Percentiles rank a stretch among this genome's conserved stretches.
Evolutionary conservation across 2,797 vertebrate genomes (phyloP).

Genomic region (Psittacula derbiana): DNA sequence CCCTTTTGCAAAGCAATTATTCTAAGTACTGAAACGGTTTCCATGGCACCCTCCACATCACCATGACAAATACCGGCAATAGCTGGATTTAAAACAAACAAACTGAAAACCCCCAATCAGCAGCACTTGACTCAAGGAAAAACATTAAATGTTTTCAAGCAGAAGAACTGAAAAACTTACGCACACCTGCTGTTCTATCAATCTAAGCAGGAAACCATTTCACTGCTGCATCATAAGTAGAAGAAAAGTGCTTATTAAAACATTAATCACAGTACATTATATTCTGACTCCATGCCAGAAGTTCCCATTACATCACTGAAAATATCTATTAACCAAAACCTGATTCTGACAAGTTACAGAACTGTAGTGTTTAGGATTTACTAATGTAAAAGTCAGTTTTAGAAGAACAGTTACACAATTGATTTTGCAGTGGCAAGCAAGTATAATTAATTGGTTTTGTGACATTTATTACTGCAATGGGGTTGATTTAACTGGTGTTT

Average conservation of each 20-base stretch:
- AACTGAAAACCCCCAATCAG: neutral
- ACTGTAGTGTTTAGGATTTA: conserved; percentile 74
- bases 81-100: conserved; percentile 31
- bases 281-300: conserved; percentile 79
- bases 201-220: conserved; percentile 77
- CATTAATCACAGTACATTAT: conserved; percentile 85
- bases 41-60: neutral
- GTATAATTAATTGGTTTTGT: conserved; percentile 73
- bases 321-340: conserved; percentile 82
- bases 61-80: conserved; percentile 8
- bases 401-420: conserved; percentile 78
- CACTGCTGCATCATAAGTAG: conserved; percentile 76
- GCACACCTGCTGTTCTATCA: conserved; percentile 80
- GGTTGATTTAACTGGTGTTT: conserved; percentile 81
- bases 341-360: conserved; percentile 83
- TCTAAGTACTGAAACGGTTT: conserved; percentile 23
- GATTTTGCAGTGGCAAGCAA: conserved; percentile 78
- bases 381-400: conserved; percentile 76
- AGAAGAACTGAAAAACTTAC: conserved; percentile 36
- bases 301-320: conserved; percentile 83
- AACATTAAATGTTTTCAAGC: conserved; percentile 17
- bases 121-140: neutral
- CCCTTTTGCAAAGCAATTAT: conserved; percentile 41
- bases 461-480: conserved; percentile 77
- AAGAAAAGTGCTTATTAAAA: conserved; percentile 83